Evolutionary conservation across 2,113 vertebrate species (phyloP), one percentile per base, ranked within the genome.

Genomic region (Ia io): DNA sequence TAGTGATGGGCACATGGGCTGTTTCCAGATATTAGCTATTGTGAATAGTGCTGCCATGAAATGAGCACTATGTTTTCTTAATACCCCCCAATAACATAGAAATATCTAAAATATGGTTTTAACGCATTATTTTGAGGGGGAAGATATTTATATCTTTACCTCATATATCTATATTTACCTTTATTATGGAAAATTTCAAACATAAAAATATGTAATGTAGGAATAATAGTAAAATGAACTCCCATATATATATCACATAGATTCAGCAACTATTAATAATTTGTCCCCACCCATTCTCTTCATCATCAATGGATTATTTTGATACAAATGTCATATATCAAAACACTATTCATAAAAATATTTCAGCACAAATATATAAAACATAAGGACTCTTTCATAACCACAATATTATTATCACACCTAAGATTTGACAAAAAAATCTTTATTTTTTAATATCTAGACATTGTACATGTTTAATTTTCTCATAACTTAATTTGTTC

Each of bases 291-390:
- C 2, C 3, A 25, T 4, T 77, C 12, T 6, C 3, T 49, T 42
- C 63, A 42, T 56, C 25, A 65, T 25, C 13, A 67, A 20, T 47
- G n/a, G 7, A 25, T 73, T 53, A 67, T 65, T 67, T 14, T 59
- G 20, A 82, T 74, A 35, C 12, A 82, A 79, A 79, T 82, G 73
- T 18, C 5, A n/a, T 59, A 56, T 44, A 82, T 44, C 5, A 87
- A 82, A 53, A 80, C 37, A 67, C 10, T 65, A 73, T 59, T n/a
- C 25, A 23, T 73, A 61, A 28, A 84, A 76, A 77, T 61, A 77
- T 49, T 16, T 71, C 30, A 70, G 14, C 32, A 90, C 59, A 61
- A 61, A 61, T 18, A 71, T 49, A 6, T 25, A 32, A 56, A 40
- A 20, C 25, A 25, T 5, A 70, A 84, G 25, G 44, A 47, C 18